Evolutionary conservation across 1,140 invertebrate species (phyloP), one percentile per base, ranked within the genome.

Genomic region (Drosophila azteca): DNA sequence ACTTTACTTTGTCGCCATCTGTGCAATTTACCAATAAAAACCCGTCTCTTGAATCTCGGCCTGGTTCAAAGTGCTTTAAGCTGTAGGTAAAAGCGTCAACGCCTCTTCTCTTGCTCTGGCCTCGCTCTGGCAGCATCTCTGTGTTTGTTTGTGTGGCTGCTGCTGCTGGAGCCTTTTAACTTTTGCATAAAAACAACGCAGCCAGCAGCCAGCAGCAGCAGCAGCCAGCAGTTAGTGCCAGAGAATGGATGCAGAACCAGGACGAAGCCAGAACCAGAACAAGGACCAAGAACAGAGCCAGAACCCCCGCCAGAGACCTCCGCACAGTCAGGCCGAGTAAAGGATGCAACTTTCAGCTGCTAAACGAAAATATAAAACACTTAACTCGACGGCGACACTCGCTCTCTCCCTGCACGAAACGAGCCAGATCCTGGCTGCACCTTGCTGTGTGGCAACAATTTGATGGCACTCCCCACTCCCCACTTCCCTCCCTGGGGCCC

Each of bases 341-440:
- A 88, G 83, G 83, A 88, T 88, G 83, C 83, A 88, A 88, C 83
- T 88, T 88, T 88, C 79, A 77, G 79, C 77, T 88, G 79, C 84
- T 88, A 88, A 88, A 88, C 83, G 83, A 88, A 88, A 88, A 88
- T 88, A 88, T 88, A 88, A 88, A 88, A 88, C 83, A 88, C 83
- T 88, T 88, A 88, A 88, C 83, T 88, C 79, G 68, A 79, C 76
- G 77, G 64, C 78, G 55, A 55, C 55, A 45, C 17, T 76, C 20
- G 55, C 39, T 4, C 24, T 65, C 75, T n/a, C n/a, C 77, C 53
- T 66, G 48, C 45, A 41, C 54, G 31, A 43, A 31, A 75, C 60
- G 54, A 51, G 65, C 60, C 68, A 72, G 48, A 48, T 61, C 62
- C 64, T 59, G 41, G 41, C 68, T 53, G 64, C 45, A 69, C 24